These are phyloP conservation scores for Sebastes steindachneri DNA, from an alignment of 2,797 vertebrate genomes.

Conservation along the genomic window DNA sequence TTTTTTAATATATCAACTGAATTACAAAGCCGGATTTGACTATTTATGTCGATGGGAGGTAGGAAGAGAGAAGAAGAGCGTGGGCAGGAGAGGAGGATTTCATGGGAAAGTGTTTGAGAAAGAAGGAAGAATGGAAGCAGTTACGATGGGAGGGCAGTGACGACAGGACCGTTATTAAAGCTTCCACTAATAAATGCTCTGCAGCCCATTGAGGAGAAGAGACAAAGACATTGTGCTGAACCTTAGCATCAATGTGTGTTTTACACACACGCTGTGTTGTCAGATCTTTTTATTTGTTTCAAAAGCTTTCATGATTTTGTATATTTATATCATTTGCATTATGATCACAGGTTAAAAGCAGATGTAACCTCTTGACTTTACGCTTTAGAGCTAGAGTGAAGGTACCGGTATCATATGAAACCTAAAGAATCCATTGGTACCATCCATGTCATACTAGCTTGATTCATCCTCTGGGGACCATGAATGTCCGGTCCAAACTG, in stretches of 20 bases:
- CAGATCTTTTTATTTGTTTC: no score
- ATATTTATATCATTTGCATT: no score
- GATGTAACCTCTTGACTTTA: no score
- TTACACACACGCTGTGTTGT: not conserved
- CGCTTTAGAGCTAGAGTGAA: no score
- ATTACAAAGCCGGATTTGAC: not conserved
- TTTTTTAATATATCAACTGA: not conserved
- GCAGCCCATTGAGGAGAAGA: constrained; percentile 14
- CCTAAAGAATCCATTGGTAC: no score
- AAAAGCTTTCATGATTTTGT: no score
- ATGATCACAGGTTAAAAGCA: no score
- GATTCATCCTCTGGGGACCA: no score
- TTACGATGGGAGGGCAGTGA: not conserved
- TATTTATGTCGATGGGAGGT: not conserved
- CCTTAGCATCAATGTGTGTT: not conserved
- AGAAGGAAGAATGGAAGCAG: constrained; percentile 28
- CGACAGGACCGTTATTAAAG: constrained; percentile 48
- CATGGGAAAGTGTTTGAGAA: not conserved
- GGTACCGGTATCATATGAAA: no score
- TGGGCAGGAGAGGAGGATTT: constrained; percentile 20
- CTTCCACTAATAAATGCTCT: constrained; percentile 37
- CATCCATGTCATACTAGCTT: no score
- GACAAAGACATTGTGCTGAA: not conserved
- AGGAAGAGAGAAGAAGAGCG: not conserved
- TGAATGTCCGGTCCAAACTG: no score